A percentile compares a stretch with the other conserved stretches of the same genome.
Conservation (phyloP, 2,888 invertebrate species). For the Acanthosepion pharaonis region DNA sequence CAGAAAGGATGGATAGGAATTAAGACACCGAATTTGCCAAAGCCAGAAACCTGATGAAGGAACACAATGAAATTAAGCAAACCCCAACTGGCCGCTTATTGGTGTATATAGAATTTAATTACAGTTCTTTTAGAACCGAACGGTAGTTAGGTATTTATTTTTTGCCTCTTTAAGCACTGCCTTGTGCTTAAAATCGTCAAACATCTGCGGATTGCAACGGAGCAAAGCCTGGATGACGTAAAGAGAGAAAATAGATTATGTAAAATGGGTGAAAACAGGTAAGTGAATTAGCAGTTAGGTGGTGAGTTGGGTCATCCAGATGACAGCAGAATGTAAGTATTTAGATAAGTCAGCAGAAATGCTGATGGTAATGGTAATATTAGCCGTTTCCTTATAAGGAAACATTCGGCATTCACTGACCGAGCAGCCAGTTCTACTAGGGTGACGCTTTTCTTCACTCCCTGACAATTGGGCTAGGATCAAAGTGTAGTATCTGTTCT, state of each 20-base stretch:
- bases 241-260: not conserved
- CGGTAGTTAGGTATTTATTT: not conserved
- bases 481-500: no score
- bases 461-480: no score
- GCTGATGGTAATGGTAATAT: not conserved
- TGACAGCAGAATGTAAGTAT: not conserved
- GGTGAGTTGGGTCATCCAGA: not conserved
- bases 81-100: not conserved
- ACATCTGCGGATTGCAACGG: not conserved
- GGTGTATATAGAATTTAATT: not conserved
- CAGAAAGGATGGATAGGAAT: not conserved
- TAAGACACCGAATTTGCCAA: not conserved
- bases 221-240: not conserved
- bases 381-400: no score
- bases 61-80: not conserved
- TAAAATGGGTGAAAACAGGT: not conserved
- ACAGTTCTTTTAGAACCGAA: not conserved
- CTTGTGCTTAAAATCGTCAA: not conserved
- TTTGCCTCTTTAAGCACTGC: not conserved
- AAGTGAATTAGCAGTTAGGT: not conserved
- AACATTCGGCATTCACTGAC: no score
- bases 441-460: no score
- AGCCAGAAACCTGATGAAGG: constrained; percentile 14
- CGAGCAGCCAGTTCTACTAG: no score
- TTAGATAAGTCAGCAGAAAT: not conserved